Evolutionary conservation across 2,797 vertebrate species (phyloP), one percentile per base, ranked within the genome.

Genomic region (Siniperca undulata): DNA sequence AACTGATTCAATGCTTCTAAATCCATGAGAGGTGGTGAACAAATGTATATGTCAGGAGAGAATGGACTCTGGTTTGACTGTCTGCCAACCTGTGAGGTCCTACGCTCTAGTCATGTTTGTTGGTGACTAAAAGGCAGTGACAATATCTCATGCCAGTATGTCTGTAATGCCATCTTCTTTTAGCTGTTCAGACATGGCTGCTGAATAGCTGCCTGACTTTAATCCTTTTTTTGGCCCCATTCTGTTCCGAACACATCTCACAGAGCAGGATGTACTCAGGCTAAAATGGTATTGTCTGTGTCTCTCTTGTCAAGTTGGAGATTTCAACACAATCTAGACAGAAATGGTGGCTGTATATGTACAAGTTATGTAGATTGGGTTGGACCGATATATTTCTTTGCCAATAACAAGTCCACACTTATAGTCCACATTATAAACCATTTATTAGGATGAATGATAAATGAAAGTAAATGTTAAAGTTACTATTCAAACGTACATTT

Each of bases 141-240:
- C 84, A 88, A 77, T 67, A 87, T 86, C 73, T 73, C 36, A 36
- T 87, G 86, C 86, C 80, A 86, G 62, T 80, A 40, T 81, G 86
- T 90, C 83, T 89, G 81, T 80, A 83, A 85, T 70, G 70, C 70
- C 70, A 74, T 87, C 77, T 79, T 78, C 68, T 90, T 86, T 86
- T 81, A 85, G 86, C 83, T 79, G 62, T 71, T 89, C 65, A 86
- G 78, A 82, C 84, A 73, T 70, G 78, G 61, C 59, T 66, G 70
- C 74, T 77, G 58, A 80, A 67, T 70, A 56, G 61, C 65, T 71
- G 84, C 71, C 68, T 88, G 81, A 86, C 72, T 86, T 83, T 91
- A 92, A 92, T 92, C 87, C 82, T 74, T 70, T 84, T 86, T 85
- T 82, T 85, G 84, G 81, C 84, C 78, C 60, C 78, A 52, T 83